phyloP scores from a whole-genome alignment of 2,797 vertebrate genomes.

The Muscicapa comitata region DNA sequence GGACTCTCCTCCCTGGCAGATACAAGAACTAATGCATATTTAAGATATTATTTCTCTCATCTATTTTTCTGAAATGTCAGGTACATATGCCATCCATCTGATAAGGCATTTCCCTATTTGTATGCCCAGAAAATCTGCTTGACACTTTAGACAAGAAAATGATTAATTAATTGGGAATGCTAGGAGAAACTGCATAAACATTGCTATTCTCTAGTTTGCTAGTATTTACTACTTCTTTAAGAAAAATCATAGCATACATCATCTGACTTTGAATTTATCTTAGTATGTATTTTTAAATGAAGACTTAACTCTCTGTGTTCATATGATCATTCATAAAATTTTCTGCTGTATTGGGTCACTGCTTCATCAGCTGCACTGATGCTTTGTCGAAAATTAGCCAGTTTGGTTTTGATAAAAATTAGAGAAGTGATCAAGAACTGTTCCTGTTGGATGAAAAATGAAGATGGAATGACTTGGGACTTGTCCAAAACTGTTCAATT shows the following conservation, averaged over 20 bases:
- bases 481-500: neutral
- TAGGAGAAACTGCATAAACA: neutral
- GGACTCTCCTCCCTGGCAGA: neutral
- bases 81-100: neutral
- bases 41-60: neutral
- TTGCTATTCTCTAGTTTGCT: neutral
- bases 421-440: neutral
- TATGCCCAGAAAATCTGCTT: neutral
- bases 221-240: neutral
- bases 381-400: neutral
- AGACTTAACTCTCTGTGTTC: neutral
- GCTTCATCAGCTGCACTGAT: neutral
- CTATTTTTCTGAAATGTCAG: neutral
- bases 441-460: neutral
- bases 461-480: neutral
- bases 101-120: neutral
- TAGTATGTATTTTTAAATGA: neutral
- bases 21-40: neutral
- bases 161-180: neutral
- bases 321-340: neutral
- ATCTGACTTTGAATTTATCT: neutral
- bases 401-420: slow-evolving; percentile 1
- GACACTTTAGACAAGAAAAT: neutral
- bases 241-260: neutral
- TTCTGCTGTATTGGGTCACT: neutral